Conservation (phyloP, 2,888 invertebrate species). For the Trichopoda pennipes region DNA sequence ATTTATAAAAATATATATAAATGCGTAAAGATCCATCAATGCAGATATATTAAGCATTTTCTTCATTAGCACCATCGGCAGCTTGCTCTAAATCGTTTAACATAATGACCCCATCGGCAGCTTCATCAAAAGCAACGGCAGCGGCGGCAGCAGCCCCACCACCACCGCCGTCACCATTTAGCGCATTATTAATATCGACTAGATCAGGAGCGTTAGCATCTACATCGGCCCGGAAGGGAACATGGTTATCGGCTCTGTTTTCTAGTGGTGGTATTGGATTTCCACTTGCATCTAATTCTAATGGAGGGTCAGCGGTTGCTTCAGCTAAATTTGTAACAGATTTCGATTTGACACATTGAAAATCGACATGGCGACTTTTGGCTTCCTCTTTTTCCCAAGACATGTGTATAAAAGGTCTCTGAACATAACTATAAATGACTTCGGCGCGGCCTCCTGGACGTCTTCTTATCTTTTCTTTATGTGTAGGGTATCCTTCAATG, state of each 20-base stretch:
- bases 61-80: conserved; percentile 73
- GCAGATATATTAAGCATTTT: conserved; percentile 69
- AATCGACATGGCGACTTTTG: conserved; percentile 99
- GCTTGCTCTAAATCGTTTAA: conserved; percentile 76
- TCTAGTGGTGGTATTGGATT: conserved; percentile 79
- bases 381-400: conserved; percentile 99
- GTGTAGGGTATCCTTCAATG: conserved; percentile 99
- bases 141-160: conserved; percentile 65
- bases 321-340: conserved; percentile 98
- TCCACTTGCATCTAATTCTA: conserved; percentile 81
- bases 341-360: conserved; percentile 98
- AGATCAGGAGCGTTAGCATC: conserved; percentile 71
- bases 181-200: conserved; percentile 53
- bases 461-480: conserved; percentile 98
- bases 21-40: conserved; percentile 33
- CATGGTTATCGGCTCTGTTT: conserved; percentile 71
- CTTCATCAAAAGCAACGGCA: conserved; percentile 76
- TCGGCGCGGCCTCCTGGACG: conserved; percentile 97
- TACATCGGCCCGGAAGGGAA: conserved; percentile 64
- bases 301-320: conserved; percentile 93
- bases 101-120: conserved; percentile 75
- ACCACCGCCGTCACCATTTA: conserved; percentile 69
- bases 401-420: conserved; percentile 96
- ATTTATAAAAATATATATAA: conserved; percentile 43
- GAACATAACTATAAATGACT: conserved; percentile 99